These are phyloP conservation scores for Rousettus leschenaultii DNA, from an alignment of 2,113 vertebrate genomes.

Conservation along the genomic window DNA sequence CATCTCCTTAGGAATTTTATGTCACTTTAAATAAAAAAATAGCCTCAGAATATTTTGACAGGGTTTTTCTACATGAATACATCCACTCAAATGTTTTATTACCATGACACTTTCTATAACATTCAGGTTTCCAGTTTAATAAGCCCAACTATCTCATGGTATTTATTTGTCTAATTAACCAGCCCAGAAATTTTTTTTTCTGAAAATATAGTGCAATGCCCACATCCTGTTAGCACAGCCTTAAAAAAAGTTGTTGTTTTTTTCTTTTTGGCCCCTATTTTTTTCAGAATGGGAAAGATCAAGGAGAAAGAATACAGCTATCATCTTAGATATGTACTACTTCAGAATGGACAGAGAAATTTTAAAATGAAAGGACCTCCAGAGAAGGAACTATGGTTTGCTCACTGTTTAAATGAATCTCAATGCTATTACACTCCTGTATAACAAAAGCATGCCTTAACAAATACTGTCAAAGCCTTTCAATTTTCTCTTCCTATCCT, in stretches of 20 bases:
- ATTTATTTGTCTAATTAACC: slow-evolving; percentile 17
- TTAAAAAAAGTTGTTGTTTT: neutral
- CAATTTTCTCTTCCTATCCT: neutral
- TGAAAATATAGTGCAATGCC: neutral
- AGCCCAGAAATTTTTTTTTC: neutral
- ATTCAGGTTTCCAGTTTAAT: neutral
- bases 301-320: neutral
- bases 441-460: neutral
- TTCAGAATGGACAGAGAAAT: neutral
- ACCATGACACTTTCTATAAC: neutral
- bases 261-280: neutral
- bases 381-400: neutral
- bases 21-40: slow-evolving; percentile 43
- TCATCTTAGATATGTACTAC: neutral
- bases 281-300: neutral
- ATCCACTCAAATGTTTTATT: slow-evolving; percentile 5
- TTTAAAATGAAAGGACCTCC: neutral
- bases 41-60: slow-evolving; percentile 25
- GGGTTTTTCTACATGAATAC: neutral
- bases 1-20: slow-evolving; percentile 28
- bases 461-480: neutral
- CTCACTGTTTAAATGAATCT: neutral
- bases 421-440: too few species aligned
- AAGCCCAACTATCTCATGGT: neutral
- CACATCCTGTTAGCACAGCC: neutral